These are phyloP conservation scores for Sitta europaea DNA, from an alignment of 2,113 vertebrate species.

Conservation along the genomic window DNA sequence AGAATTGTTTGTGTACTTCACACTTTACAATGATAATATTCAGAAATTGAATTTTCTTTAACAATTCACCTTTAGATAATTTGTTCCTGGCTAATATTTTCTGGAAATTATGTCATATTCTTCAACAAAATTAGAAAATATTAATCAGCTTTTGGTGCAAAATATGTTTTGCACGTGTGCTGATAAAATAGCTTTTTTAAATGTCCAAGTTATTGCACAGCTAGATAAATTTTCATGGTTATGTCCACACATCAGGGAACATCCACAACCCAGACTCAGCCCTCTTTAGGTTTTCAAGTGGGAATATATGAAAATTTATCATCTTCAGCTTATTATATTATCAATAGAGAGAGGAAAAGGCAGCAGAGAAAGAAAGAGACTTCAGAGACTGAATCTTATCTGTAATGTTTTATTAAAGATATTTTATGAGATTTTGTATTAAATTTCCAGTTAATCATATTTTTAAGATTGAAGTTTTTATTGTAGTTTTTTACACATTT, in stretches of 20 bases:
- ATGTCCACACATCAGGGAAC: not conserved
- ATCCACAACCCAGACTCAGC: not conserved
- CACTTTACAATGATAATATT: not conserved
- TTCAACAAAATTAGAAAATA: not conserved
- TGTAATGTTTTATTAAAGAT: not conserved
- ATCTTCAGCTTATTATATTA: not conserved
- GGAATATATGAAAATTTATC: not conserved
- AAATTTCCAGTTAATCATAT: conserved; percentile 22
- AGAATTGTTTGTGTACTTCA: accelerated
- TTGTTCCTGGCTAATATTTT: not conserved
- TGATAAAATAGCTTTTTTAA: not conserved
- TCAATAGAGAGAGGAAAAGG: not conserved
- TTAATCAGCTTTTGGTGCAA: not conserved
- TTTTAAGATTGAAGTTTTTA: not conserved
- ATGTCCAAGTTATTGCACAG: not conserved
- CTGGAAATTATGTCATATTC: not conserved
- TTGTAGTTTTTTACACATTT: not conserved
- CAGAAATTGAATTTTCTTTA: not conserved
- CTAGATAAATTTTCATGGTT: not conserved
- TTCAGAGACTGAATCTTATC: not conserved
- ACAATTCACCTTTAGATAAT: not conserved
- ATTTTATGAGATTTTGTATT: conserved; percentile 7
- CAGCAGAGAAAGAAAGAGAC: not conserved
- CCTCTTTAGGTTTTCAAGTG: not conserved
- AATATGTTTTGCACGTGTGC: not conserved